Conservation (phyloP, 2,888 invertebrate species). For the Hypercompe scribonia region DNA sequence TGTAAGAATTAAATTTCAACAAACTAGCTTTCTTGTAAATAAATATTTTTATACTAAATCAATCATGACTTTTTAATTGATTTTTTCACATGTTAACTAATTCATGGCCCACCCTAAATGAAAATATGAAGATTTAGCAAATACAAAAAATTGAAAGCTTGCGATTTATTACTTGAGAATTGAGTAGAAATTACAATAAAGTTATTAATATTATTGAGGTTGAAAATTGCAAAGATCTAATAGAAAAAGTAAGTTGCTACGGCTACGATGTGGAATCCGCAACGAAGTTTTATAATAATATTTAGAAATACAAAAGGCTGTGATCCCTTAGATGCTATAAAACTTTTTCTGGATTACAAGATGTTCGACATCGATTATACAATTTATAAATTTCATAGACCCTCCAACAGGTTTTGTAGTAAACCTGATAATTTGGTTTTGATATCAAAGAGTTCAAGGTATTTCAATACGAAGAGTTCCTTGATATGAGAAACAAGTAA, state of each 20-base stretch:
- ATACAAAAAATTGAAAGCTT: constrained; percentile 47
- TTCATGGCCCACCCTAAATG: constrained; percentile 41
- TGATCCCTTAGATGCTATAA: constrained; percentile 36
- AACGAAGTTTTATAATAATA: constrained; percentile 54
- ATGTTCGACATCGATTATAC: constrained; percentile 27
- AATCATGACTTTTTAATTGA: too few relatives aligned
- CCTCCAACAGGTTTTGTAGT: constrained; percentile 36
- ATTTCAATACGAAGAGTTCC: constrained; percentile 4
- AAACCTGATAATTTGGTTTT: constrained; percentile 34
- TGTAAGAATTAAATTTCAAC: too few relatives aligned
- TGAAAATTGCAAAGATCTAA: constrained; percentile 48
- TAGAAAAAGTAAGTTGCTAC: constrained; percentile 42
- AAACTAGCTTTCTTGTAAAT: too few relatives aligned
- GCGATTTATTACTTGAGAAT: constrained; percentile 50
- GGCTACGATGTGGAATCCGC: constrained; percentile 58
- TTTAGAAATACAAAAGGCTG: constrained; percentile 29
- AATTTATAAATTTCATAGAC: constrained; percentile 43
- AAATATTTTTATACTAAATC: too few relatives aligned
- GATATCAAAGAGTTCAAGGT: constrained; percentile 33
- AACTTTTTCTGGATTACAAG: constrained; percentile 40
- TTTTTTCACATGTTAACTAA: too few relatives aligned
- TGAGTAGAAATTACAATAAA: constrained; percentile 36
- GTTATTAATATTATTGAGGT: constrained; percentile 45
- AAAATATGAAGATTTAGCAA: constrained; percentile 37
- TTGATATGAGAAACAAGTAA: too few relatives aligned